Evolutionary conservation across 2,113 vertebrate species (phyloP), one percentile per base, ranked within the genome.

Genomic region (Sisor rabdophorus): DNA sequence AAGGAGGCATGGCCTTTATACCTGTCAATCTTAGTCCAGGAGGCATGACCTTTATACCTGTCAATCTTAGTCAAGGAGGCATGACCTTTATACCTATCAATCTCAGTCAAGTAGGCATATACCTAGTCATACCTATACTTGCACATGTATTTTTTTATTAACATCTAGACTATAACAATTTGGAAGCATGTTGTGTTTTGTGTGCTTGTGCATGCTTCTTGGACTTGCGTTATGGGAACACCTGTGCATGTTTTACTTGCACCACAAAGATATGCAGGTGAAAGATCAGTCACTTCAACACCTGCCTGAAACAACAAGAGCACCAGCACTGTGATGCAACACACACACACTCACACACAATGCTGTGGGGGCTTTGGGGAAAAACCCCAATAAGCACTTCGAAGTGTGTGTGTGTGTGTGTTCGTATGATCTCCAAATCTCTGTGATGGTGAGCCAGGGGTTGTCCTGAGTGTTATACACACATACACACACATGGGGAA

Each of bases 381-480:
- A 69, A 82, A 82, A 67, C 65, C 73, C 81, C 54, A 59, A 36
- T 75, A 68, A 61, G 40, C 44, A 69, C 64, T 48, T 74, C 6
- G 56, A 53, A 64, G 68, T 71, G 69, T 72, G 76, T 78, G 69
- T 79, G 69, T 79, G 74, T 69, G 79, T 84, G 71, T 69, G 71
- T 69, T 75, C 64, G 55, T 89, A 82, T 89, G 84, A 90, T 91
- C 87, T 89, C 71, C 80, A 80, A 86, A 87, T 89, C 86, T 90
- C 87, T 92, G 89, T 92, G 91, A 92, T 89, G 90, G 83, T 90
- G 86, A 91, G 90, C 91, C 91, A 92, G 90, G 90, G 91, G 91
- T 91, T 91, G 87, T 92, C 89, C 90, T 90, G 87, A 90, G 89
- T 89, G 86, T 84, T 86, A 76, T 55, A 50, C 76, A 60, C 73